phyloP scores from a whole-genome alignment of 2,797 vertebrate genomes.

The Sphaeramia orbicularis region DNA sequence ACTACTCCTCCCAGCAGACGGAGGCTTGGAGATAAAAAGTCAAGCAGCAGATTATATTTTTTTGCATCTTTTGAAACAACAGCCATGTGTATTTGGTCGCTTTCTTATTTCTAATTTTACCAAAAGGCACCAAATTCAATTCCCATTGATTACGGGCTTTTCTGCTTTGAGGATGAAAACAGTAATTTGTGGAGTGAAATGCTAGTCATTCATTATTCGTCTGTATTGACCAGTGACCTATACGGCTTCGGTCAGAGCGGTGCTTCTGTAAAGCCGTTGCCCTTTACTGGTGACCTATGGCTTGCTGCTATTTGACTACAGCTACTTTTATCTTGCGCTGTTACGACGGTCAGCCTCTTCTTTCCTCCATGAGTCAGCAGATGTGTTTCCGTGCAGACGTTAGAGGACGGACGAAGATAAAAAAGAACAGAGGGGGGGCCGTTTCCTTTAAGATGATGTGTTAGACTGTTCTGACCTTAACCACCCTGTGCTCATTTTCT shows the following conservation, averaged over 20 bases:
- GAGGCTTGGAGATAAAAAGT: no score
- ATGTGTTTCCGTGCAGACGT: slow-evolving; percentile 22
- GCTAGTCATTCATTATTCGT: slow-evolving; percentile 64
- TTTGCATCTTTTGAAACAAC: no score
- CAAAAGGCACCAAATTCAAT: slow-evolving; percentile 32
- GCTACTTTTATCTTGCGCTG: slow-evolving; percentile 61
- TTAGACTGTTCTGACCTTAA: slow-evolving; percentile 45
- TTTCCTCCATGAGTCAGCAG: slow-evolving; percentile 14
- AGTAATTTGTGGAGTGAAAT: slow-evolving; percentile 44
- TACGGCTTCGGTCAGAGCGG: slow-evolving; percentile 35
- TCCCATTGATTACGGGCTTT: slow-evolving; percentile 36
- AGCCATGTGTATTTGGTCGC: neutral
- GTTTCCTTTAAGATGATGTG: slow-evolving; percentile 24
- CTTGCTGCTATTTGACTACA: slow-evolving; percentile 49
- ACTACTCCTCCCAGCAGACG: no score
- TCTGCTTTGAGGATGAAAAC: slow-evolving; percentile 45
- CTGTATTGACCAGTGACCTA: slow-evolving; percentile 73
- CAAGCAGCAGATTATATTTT: no score
- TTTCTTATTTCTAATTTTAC: slow-evolving; percentile 37
- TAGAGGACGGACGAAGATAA: slow-evolving; percentile 32
- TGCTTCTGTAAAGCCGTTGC: slow-evolving; percentile 51
- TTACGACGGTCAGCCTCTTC: slow-evolving; percentile 34
- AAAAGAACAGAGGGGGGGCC: slow-evolving; percentile 29
- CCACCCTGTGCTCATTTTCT: slow-evolving; percentile 39
- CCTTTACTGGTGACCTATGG: slow-evolving; percentile 70